These are phyloP conservation scores for Silvanus unidentatus DNA, from an alignment of 2,888 invertebrate species.

Conservation along the genomic window DNA sequence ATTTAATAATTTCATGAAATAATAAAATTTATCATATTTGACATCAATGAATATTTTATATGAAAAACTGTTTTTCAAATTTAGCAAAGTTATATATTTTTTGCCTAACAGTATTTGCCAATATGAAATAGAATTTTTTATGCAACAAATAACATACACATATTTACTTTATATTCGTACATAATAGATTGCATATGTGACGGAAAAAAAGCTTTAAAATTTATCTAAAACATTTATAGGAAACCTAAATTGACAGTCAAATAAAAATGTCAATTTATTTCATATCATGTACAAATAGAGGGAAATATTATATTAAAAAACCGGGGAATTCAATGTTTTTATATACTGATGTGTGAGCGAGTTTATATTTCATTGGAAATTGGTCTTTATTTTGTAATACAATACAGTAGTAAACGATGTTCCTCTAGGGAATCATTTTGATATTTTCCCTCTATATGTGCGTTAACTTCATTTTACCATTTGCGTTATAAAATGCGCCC, in stretches of 20 bases:
- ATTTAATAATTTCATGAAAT: not conserved
- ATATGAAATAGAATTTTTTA: too few species aligned
- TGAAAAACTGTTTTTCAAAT: too few species aligned
- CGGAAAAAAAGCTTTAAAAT: slow-evolving; percentile 2
- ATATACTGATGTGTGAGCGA: too few species aligned
- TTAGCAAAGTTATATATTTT: too few species aligned
- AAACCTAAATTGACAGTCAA: slow-evolving; percentile 18
- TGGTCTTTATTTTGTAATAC: slow-evolving; percentile 10
- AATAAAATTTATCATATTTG: not conserved
- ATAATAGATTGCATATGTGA: not conserved
- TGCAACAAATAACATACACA: not conserved
- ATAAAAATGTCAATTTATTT: slow-evolving; percentile 25
- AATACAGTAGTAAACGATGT: slow-evolving; percentile 13
- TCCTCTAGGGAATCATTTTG: slow-evolving; percentile 25
- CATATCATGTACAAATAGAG: slow-evolving; percentile 5
- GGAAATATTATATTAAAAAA: not conserved
- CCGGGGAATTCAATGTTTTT: too few species aligned
- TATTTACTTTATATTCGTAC: not conserved
- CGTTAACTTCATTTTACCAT: slow-evolving; percentile 29
- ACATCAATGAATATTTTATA: not conserved
- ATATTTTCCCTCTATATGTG: slow-evolving; percentile 19
- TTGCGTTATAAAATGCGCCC: slow-evolving; percentile 23
- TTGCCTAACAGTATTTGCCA: too few species aligned
- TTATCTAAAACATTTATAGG: slow-evolving; percentile 9
- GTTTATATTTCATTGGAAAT: slow-evolving; percentile 15